Percentiles rank a stretch among this genome's conserved stretches.
phyloP scores from a whole-genome alignment of 2,797 vertebrate species.

The Euthynnus affinis region DNA sequence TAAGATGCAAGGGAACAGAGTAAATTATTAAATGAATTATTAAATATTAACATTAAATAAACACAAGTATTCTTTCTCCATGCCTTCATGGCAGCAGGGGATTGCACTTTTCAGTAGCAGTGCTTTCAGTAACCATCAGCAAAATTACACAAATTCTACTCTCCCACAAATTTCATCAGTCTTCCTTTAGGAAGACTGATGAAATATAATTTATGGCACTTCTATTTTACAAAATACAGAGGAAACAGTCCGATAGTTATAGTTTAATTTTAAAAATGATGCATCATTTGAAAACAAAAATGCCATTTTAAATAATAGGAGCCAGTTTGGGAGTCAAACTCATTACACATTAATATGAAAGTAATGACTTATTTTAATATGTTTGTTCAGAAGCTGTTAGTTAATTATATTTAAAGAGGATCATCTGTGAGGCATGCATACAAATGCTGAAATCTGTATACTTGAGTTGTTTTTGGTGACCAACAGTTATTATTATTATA shows the following conservation, averaged over 20 bases:
- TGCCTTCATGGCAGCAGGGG: slow-evolving; percentile 14
- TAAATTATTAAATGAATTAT: slow-evolving; percentile 1
- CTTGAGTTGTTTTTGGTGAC: slow-evolving; percentile 32
- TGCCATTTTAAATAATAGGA: background rate
- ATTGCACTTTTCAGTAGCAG: background rate
- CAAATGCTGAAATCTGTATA: slow-evolving; percentile 18
- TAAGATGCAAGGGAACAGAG: background rate
- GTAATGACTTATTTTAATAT: background rate
- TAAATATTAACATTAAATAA: background rate
- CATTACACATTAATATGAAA: slow-evolving; percentile 4
- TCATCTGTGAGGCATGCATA: slow-evolving; percentile 6
- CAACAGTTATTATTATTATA: slow-evolving; percentile 6
- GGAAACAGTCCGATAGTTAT: background rate
- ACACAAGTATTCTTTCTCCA: background rate
- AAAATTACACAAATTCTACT: slow-evolving; percentile 2
- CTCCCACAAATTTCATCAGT: no score
- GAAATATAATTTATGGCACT: background rate
- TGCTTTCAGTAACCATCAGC: background rate
- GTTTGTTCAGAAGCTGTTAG: slow-evolving; percentile 6
- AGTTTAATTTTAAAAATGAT: no score
- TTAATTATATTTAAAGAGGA: slow-evolving; percentile 2
- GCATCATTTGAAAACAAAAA: no score
- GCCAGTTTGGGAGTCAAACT: background rate
- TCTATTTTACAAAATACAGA: background rate
- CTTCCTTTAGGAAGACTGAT: slow-evolving; percentile 9